Evolutionary conservation across 2,113 vertebrate species (phyloP), one percentile per base, ranked within the genome.

Genomic region (Callopanchax toddi): DNA sequence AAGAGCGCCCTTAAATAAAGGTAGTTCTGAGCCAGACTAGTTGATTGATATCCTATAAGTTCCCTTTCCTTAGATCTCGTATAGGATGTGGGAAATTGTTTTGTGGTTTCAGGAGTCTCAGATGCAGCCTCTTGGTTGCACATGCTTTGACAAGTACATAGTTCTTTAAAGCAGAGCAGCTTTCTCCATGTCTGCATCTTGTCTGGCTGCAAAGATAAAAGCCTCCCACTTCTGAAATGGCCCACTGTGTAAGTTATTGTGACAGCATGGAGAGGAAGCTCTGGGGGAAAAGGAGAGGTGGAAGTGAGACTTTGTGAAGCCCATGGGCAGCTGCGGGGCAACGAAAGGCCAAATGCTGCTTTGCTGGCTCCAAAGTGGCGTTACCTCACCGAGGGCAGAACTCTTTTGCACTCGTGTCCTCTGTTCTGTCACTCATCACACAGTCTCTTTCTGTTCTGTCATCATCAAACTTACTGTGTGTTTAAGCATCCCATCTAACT

Each of bases 171-270:
- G 74, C 56, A 65, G 37, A 82, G 48, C 61, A 65, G 68, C 67
- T 57, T 50, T 82, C 76, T 85, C 20, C 22, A 40, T 86, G 72
- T 77, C 70, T 80, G 63, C 58, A 59, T 79, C 42, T 43, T 78
- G 82, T 70, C 73, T 80, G 74, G 58, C 66, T 78, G 58, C 65
- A 72, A 65, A 84, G 82, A 81, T 83, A 81, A 89, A 88, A 88
- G 78, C 74, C 58, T 77, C 55, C 79, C 62, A 49, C 75, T 55
- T 56, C 43, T 66, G 56, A 81, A 78, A 83, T 58, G 67, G 54
- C 62, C 76, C 58, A 45, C 64, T 84, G 72, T 76, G 74, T 86
- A 83, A 86, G 78, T 71, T 53, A 36, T 53, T 53, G 29, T 86
- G 86, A 83, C 79, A 80, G 80, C 58, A 58, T 46, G 60, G 65